Conservation (phyloP, 1,140 invertebrate species). For the Lethrus apterus region DNA sequence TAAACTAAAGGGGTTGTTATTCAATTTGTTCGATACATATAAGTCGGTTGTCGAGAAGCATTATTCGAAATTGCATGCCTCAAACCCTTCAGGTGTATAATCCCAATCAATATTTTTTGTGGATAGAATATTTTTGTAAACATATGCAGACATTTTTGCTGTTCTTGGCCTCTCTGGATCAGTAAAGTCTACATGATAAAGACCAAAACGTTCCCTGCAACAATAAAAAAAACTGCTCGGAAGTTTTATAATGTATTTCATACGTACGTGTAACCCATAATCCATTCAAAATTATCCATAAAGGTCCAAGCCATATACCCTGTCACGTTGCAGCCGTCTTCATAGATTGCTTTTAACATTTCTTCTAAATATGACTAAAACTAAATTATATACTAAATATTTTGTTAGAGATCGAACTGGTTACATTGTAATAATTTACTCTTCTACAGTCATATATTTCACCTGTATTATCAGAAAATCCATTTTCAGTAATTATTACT, state of each 20-base stretch:
- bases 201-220: conserved; percentile 48
- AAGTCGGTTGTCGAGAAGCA: too few species aligned
- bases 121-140: conserved; percentile 20
- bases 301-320: conserved; percentile 57
- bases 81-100: not conserved
- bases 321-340: conserved; percentile 36
- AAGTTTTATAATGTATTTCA: not conserved
- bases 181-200: conserved; percentile 51
- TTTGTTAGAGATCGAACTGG: not conserved
- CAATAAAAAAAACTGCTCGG: not conserved
- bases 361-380: conserved; percentile 42
- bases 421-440: conserved; percentile 40
- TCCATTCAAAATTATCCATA: conserved; percentile 61
- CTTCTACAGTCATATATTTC: conserved; percentile 48
- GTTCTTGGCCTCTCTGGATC: conserved; percentile 43
- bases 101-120: conserved; percentile 2
- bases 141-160: conserved; percentile 44
- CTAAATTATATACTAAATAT: not conserved
- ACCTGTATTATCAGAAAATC: conserved; percentile 21
- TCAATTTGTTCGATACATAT: too few species aligned
- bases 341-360: conserved; percentile 35
- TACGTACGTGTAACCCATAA: conserved; percentile 39
- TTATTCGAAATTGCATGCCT: not conserved
- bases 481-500: conserved; percentile 31
- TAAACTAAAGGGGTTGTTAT: too few species aligned